phyloP scores from a whole-genome alignment of 2,797 vertebrate species.

The Helostoma temminkii region DNA sequence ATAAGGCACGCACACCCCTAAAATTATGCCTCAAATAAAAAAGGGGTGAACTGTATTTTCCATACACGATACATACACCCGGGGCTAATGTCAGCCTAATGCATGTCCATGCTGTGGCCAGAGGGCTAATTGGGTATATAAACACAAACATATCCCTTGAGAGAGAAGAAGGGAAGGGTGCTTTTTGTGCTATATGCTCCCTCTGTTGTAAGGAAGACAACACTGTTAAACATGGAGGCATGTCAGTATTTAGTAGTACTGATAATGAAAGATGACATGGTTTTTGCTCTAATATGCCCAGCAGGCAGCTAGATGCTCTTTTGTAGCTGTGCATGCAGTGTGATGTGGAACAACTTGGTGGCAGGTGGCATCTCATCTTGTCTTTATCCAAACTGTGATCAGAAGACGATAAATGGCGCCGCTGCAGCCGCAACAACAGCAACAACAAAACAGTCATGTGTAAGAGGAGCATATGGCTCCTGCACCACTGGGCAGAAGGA shows the following conservation, averaged over 20 bases:
- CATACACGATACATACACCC: constrained; percentile 66
- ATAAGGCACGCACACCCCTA: constrained; percentile 77
- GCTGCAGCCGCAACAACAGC: constrained; percentile 58
- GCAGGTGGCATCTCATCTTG: constrained; percentile 74
- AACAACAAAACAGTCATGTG: constrained; percentile 70
- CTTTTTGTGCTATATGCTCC: constrained; percentile 54
- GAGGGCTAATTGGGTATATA: constrained; percentile 86
- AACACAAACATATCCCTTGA: constrained; percentile 85
- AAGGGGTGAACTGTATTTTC: constrained; percentile 70
- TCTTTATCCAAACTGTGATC: constrained; percentile 74
- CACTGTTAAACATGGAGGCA: constrained; percentile 44
- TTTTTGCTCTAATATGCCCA: constrained; percentile 48
- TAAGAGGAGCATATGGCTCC: constrained; percentile 80
- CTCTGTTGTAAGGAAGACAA: constrained; percentile 47
- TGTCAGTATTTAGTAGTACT: constrained; percentile 43
- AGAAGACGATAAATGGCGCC: constrained; percentile 71
- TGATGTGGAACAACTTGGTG: constrained; percentile 62
- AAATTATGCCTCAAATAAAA: constrained; percentile 74
- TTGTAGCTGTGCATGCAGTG: constrained; percentile 51
- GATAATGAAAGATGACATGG: constrained; percentile 71
- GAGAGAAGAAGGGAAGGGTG: constrained; percentile 61
- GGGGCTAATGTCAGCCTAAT: constrained; percentile 81
- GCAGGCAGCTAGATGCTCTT: constrained; percentile 55
- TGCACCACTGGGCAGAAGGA: constrained; percentile 80
- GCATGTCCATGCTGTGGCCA: constrained; percentile 81